Percentiles rank a stretch among this genome's conserved stretches.
phyloP scores from a whole-genome alignment of 1,140 invertebrate species.

The Drosophila carrolli region DNA sequence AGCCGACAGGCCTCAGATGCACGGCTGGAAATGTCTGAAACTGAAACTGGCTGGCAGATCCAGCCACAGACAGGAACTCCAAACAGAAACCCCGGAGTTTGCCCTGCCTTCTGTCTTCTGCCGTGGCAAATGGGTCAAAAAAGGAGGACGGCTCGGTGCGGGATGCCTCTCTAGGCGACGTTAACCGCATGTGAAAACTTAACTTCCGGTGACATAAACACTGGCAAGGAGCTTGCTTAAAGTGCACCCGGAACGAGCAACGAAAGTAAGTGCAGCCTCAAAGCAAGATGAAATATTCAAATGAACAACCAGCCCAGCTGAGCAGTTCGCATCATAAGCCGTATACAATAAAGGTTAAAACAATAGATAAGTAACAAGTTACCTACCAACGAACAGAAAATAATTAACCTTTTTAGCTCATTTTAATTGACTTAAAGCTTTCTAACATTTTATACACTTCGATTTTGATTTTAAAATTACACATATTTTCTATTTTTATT shows the following conservation, averaged over 20 bases:
- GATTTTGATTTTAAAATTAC: too few relatives aligned
- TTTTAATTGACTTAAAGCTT: too few relatives aligned
- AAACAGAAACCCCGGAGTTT: conserved; percentile 13
- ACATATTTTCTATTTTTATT: too few relatives aligned
- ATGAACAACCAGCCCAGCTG: conserved; percentile 63
- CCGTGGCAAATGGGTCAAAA: conserved; percentile 70
- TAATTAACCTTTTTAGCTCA: too few relatives aligned
- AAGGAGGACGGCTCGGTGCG: conserved; percentile 29
- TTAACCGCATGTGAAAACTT: conserved; percentile 82
- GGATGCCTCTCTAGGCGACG: conserved; percentile 56
- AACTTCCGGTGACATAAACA: conserved; percentile 83
- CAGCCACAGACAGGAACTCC: conserved; percentile 28
- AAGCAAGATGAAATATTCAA: conserved; percentile 79
- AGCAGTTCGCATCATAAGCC: conserved; percentile 1
- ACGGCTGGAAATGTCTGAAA: conserved; percentile 51
- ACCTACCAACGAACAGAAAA: too few relatives aligned
- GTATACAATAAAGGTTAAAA: background rate
- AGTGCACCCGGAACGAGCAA: conserved; percentile 62
- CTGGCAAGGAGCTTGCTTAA: conserved; percentile 75
- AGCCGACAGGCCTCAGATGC: conserved; percentile 66
- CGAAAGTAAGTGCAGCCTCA: conserved; percentile 74
- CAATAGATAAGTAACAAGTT: too few relatives aligned
- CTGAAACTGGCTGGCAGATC: conserved; percentile 11
- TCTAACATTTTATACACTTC: too few relatives aligned
- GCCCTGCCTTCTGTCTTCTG: conserved; percentile 5